Conservation (phyloP, 2,888 invertebrate genomes). For the Willowsia nigromaculata region DNA sequence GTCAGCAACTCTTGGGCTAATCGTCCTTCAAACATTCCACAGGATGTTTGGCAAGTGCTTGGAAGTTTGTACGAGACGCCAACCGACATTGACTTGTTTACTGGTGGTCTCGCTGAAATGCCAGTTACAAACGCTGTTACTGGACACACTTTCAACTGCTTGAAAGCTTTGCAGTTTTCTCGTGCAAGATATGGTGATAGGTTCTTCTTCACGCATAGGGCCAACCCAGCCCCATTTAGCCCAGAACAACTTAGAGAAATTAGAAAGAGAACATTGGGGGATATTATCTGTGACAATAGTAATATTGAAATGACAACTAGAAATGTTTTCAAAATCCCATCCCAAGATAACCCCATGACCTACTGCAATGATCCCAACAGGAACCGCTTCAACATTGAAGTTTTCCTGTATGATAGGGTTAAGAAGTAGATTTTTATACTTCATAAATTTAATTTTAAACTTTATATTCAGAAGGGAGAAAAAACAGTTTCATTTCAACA, state of each 20-base stretch:
- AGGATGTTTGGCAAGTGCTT: slow-evolving; percentile 76
- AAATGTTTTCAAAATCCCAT: slow-evolving; percentile 77
- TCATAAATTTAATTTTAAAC: neutral
- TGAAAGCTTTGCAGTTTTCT: slow-evolving; percentile 82
- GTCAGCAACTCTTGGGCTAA: slow-evolving; percentile 74
- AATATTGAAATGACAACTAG: slow-evolving; percentile 74
- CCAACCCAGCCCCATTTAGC: slow-evolving; percentile 71
- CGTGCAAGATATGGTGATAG: slow-evolving; percentile 76
- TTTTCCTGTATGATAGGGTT: slow-evolving; percentile 75
- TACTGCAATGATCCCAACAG: slow-evolving; percentile 77
- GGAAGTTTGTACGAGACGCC: slow-evolving; percentile 76
- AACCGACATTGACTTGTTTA: slow-evolving; percentile 90
- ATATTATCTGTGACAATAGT: slow-evolving; percentile 77
- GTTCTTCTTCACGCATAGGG: slow-evolving; percentile 76
- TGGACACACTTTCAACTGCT: slow-evolving; percentile 92
- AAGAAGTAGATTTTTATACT: slow-evolving; percentile 52
- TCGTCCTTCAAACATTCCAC: slow-evolving; percentile 74
- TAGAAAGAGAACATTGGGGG: slow-evolving; percentile 74
- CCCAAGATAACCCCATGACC: slow-evolving; percentile 75
- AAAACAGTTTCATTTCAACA: slow-evolving; percentile 17
- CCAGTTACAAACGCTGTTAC: slow-evolving; percentile 90
- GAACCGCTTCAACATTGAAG: slow-evolving; percentile 76
- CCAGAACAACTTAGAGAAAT: slow-evolving; percentile 76
- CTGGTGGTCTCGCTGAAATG: slow-evolving; percentile 91
- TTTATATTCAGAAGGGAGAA: no score